These are phyloP conservation scores for Zapus hudsonius DNA, from an alignment of 2,113 vertebrate genomes.

Conservation along the genomic window DNA sequence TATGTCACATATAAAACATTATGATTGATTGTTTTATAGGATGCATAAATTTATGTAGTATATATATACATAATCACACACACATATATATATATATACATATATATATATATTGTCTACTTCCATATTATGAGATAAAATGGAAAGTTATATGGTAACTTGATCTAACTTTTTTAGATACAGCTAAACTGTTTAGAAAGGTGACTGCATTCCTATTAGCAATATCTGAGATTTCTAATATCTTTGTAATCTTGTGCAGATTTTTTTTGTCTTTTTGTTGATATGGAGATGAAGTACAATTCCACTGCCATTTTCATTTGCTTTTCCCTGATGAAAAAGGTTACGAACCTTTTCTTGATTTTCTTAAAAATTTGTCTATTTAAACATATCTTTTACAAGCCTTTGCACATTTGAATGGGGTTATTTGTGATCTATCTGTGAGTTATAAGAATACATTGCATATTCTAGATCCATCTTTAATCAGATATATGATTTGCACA, in stretches of 20 bases:
- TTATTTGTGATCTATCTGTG: not conserved
- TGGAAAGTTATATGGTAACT: not conserved
- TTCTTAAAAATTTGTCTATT: constrained; percentile 21
- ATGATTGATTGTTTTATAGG: not conserved
- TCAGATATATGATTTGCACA: not conserved
- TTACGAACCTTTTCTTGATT: not conserved
- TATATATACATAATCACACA: too few relatives aligned
- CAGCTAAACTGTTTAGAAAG: not conserved
- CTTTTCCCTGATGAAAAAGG: not conserved
- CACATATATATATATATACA: too few relatives aligned
- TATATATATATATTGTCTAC: not conserved
- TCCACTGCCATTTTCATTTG: not conserved
- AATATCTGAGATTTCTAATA: not conserved
- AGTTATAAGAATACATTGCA: not conserved
- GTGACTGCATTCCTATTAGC: not conserved
- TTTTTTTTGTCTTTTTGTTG: not conserved
- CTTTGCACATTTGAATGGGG: not conserved
- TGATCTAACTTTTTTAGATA: not conserved
- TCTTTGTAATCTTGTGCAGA: not conserved
- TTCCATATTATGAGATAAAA: not conserved
- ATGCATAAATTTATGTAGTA: not conserved
- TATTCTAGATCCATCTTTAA: not conserved
- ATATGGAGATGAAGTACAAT: not conserved
- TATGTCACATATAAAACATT: not conserved
- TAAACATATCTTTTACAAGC: constrained; percentile 13